phyloP scores from a whole-genome alignment of 2,888 invertebrate genomes.

The Morpho deidamia region DNA sequence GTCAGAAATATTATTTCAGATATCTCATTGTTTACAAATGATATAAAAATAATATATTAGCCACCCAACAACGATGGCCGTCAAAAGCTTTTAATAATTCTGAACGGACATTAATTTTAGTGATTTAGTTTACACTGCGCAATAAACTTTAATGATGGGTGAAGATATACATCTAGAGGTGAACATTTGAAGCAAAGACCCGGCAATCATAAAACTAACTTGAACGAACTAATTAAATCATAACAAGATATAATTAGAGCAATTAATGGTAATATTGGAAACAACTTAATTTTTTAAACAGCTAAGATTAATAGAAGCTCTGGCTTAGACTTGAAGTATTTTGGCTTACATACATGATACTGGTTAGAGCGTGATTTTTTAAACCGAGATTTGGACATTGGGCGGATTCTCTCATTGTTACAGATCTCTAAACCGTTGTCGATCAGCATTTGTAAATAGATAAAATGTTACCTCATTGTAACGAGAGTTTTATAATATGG shows the following conservation, averaged over 20 bases:
- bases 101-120: slow-evolving; percentile 24
- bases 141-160: slow-evolving; percentile 32
- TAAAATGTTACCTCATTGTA: too few relatives aligned
- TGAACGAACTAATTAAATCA: slow-evolving; percentile 24
- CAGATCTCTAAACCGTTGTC: too few relatives aligned
- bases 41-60: slow-evolving; percentile 2
- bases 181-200: slow-evolving; percentile 26
- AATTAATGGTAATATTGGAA: too few relatives aligned
- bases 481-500: too few relatives aligned
- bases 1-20: background rate
- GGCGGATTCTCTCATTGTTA: too few relatives aligned
- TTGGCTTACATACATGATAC: too few relatives aligned
- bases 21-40: background rate
- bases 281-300: too few relatives aligned
- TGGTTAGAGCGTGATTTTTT: too few relatives aligned
- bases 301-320: too few relatives aligned
- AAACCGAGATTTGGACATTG: too few relatives aligned
- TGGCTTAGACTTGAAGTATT: too few relatives aligned
- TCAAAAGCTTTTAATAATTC: slow-evolving; percentile 9
- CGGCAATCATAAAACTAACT: slow-evolving; percentile 17
- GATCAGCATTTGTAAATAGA: too few relatives aligned
- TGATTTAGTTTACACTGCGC: slow-evolving; percentile 27
- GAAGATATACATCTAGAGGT: slow-evolving; percentile 29
- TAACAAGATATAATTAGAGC: slow-evolving; percentile 30
- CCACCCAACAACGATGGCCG: slow-evolving; percentile 9